Evolutionary conservation across 1,140 invertebrate genomes (phyloP), one percentile per base, ranked within the genome.

Genomic region (Trigoniulus corallinus): DNA sequence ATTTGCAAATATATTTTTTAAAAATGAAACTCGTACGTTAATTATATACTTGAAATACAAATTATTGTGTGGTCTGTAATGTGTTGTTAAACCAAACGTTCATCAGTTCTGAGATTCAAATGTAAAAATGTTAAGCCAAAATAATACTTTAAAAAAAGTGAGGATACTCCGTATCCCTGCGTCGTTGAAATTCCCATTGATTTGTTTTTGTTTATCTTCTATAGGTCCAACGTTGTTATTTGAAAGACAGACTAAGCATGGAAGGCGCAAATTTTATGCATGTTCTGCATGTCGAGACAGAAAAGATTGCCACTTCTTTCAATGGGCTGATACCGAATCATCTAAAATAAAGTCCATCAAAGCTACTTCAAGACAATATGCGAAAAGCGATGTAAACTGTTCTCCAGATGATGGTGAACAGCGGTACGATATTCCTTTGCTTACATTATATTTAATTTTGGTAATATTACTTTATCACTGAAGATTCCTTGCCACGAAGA

Each of bases 221-320:
- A 4, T 44, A 76, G 74, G 82, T 13, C 82, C 82, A 50, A 76
- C 79, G 22, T 65, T 84, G 51, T 64, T 82, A 54, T 84, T 84
- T 72, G 74, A 73, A 25, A 65, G 65, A 54, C 61, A 61, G 48
- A 54, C 57, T 7, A 50, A 68, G 25, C 60, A 61, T 7, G 52
- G 56, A 22, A 61, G 57, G 12, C 46, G 54, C 23, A 65, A 70
- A 53, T 88, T 78, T 64, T 88, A 74, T 65, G 76, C 78, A 0
- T 91, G 87, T 63, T 78, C 87, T 1, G 82, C 82, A 1, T 84
- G 79, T 59, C 72, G 85, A 51, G 78, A 84, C 58, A 64, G 73
- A 54, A 85, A 84, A 60, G 65, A 78, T 1, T 89, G 84, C 58
- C 68, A 70, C 2, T 80, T 84, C 62, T 85, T 79, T 56, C 69